Base-by-base conservation (phyloP, 2,888 invertebrate genomes). In the Limnephilus rhombicus region DNA sequence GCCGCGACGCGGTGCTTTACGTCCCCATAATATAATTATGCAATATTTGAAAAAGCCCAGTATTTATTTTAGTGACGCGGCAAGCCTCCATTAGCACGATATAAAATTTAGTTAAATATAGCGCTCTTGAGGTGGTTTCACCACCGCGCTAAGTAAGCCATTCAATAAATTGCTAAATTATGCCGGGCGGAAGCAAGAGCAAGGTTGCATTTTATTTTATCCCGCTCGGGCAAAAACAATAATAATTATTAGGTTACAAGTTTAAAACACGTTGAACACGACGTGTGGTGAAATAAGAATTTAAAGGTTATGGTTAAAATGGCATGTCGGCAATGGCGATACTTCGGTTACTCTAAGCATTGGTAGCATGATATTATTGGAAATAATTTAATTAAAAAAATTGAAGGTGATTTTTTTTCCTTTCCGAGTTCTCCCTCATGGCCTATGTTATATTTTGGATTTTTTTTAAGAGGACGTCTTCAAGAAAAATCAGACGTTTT, bases 41-140 rank as follows among this genome's bases (percentile, higher is more conserved):
- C 86, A 86, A 41, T 86, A 86, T 86, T 86, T 86, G 86, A 86
- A 86, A 86, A 86, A 86, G 31, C 41, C 86, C 29, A 45, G n/a
- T 86, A 45, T 45, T 86, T 86, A 86, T 86, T 86, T 86, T n/a
- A 37, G 86, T 49, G 37, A 37, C 9, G 34, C 68, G 68, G 68
- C 24, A n/a, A n/a, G 68, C 24, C 68, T 68, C 68, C 24, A 68
- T 68, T 68, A 68, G 24, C 68, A 68, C 68, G 68, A 68, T 68
- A 68, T 68, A 68, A 68, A 68, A 68, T 68, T 68, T 68, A n/a
- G 68, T 68, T 68, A 68, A 68, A 68, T 68, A 68, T 24, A 68
- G 68, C 68, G 68, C 68, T 68, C 68, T 68, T 24, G 24, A n/a
- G 68, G n/a, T 68, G 68, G 9, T 24, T 68, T 68, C 68, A n/a